Conservation (phyloP, 2,888 invertebrate species). For the Sericinus montela region DNA sequence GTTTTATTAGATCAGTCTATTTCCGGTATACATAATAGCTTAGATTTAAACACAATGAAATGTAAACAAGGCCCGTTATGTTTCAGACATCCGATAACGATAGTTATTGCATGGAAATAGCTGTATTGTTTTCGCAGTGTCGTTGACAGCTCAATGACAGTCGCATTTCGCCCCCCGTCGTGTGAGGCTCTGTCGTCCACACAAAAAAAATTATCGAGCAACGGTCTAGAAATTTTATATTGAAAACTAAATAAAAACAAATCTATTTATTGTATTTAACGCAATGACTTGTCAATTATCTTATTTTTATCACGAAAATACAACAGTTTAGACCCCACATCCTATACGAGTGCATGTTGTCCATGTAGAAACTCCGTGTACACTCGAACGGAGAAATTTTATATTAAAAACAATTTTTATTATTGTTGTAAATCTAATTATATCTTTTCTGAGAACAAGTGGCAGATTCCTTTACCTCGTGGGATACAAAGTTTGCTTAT, state of each 20-base stretch:
- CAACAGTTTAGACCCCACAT: too few relatives aligned
- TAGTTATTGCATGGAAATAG: constrained; percentile 65
- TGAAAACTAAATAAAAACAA: not conserved
- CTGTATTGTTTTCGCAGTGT: constrained; percentile 61
- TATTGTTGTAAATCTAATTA: too few relatives aligned
- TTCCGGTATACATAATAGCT: constrained; percentile 13
- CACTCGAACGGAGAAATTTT: too few relatives aligned
- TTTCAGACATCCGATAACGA: constrained; percentile 62
- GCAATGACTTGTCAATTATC: too few relatives aligned
- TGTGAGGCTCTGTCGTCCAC: constrained; percentile 63
- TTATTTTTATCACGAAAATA: too few relatives aligned
- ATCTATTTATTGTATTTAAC: too few relatives aligned
- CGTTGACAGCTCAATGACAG: constrained; percentile 52
- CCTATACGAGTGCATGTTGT: too few relatives aligned
- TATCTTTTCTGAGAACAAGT: too few relatives aligned
- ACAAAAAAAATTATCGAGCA: constrained; percentile 30
- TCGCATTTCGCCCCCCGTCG: constrained; percentile 48
- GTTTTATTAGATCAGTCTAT: constrained; percentile 6
- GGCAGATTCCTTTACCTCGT: too few relatives aligned
- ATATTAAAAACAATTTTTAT: too few relatives aligned
- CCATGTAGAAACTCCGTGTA: too few relatives aligned
- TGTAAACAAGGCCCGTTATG: constrained; percentile 47
- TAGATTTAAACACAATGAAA: constrained; percentile 34
- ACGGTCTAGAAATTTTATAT: constrained; percentile 11
- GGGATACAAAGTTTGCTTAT: too few relatives aligned